Conservation (phyloP, 2,888 invertebrate genomes). For the Fragum whitleyi region DNA sequence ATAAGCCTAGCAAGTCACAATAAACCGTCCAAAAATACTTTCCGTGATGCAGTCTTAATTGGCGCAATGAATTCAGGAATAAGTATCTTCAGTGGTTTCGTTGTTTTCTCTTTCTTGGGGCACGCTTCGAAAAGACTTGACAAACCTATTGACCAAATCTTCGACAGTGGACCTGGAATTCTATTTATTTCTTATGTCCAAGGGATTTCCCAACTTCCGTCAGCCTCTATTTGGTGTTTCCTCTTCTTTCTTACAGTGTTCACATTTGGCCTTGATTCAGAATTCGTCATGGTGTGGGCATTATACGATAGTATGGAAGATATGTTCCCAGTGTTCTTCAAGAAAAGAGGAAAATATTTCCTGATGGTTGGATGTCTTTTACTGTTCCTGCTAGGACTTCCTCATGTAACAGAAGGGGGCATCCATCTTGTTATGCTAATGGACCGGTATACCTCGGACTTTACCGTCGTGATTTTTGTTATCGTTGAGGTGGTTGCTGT, state of each 20-base stretch:
- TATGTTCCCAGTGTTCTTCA: conserved; percentile 26
- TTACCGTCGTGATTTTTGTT: conserved; percentile 88
- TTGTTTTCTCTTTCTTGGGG: conserved; percentile 45
- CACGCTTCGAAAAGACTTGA: conserved; percentile 42
- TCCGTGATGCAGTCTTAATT: conserved; percentile 39
- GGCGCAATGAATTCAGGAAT: conserved; percentile 29
- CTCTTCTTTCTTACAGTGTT: conserved; percentile 52
- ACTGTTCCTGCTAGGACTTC: conserved; percentile 42
- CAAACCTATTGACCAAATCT: conserved; percentile 32
- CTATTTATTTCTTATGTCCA: conserved; percentile 53
- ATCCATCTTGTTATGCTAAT: conserved; percentile 73
- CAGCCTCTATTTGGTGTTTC: conserved; percentile 45
- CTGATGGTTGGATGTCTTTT: conserved; percentile 25
- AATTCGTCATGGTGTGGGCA: conserved; percentile 42
- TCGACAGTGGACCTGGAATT: conserved; percentile 48
- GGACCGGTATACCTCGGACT: conserved; percentile 77
- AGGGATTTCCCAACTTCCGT: conserved; percentile 42
- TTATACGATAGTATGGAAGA: conserved; percentile 18
- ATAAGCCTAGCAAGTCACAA: conserved; percentile 46
- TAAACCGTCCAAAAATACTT: conserved; percentile 36
- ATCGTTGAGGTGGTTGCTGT: conserved; percentile 89
- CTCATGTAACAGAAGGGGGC: conserved; percentile 67
- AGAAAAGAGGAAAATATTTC: conserved; percentile 18
- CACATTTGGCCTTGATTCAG: conserved; percentile 45
- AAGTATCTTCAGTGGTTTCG: conserved; percentile 48